These are phyloP conservation scores for Danio aesculapii DNA, from an alignment of 2,797 vertebrate genomes.

Conservation along the genomic window DNA sequence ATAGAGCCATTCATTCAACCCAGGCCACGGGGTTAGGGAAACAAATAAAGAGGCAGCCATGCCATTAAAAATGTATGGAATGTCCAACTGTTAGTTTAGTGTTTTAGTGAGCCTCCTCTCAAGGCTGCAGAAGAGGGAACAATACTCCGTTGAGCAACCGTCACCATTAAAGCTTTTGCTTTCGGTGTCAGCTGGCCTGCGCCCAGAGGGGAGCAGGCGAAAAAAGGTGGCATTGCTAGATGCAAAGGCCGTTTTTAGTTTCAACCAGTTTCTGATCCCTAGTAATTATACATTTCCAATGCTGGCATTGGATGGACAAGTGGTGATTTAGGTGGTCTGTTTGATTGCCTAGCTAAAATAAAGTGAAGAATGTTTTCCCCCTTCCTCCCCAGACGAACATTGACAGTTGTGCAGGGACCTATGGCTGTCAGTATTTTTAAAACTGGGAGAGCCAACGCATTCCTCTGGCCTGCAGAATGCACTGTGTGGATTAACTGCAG, in stretches of 20 bases:
- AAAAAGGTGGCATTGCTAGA: conserved; percentile 71
- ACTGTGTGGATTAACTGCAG: conserved; percentile 75
- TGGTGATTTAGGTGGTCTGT: conserved; percentile 70
- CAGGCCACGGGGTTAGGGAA: conserved; percentile 88
- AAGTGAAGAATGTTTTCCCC: conserved; percentile 69
- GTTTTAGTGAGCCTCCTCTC: conserved; percentile 79
- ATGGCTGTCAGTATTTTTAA: conserved; percentile 78
- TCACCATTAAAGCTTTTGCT: conserved; percentile 47
- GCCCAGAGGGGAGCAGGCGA: conserved; percentile 51
- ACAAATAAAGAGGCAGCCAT: conserved; percentile 87
- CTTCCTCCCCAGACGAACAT: conserved; percentile 75
- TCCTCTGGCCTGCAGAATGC: conserved; percentile 77
- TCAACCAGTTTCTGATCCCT: conserved; percentile 63
- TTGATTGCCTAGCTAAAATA: conserved; percentile 76
- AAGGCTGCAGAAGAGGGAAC: conserved; percentile 73
- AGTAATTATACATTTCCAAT: conserved; percentile 70
- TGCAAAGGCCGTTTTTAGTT: conserved; percentile 72
- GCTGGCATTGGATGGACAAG: conserved; percentile 45
- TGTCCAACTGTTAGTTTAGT: conserved; percentile 90
- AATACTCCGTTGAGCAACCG: conserved; percentile 76
- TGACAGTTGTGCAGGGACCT: conserved; percentile 78
- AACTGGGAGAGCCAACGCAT: conserved; percentile 77
- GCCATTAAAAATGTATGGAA: conserved; percentile 90
- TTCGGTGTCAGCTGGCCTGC: conserved; percentile 53
- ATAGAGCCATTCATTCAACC: conserved; percentile 82